These are phyloP conservation scores for Lymantria monacha DNA, from an alignment of 2,888 invertebrate genomes.

Conservation along the genomic window DNA sequence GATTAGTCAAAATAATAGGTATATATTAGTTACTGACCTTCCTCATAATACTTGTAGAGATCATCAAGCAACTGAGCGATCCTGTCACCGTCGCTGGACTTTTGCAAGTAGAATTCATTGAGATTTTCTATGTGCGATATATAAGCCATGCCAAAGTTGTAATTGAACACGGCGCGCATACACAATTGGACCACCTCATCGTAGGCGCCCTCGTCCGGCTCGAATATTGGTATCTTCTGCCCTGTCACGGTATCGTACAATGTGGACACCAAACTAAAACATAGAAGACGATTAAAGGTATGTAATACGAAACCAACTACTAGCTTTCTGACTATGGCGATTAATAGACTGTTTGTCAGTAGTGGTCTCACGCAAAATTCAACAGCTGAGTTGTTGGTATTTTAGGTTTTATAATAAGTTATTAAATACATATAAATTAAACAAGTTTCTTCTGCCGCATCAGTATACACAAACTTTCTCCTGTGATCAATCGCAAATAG, in stretches of 20 bases:
- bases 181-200: constrained; percentile 81
- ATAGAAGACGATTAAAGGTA: too few relatives aligned
- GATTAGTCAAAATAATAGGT: too few relatives aligned
- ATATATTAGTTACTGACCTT: constrained; percentile 41
- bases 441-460: too few relatives aligned
- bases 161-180: constrained; percentile 83
- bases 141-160: constrained; percentile 80
- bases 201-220: constrained; percentile 79
- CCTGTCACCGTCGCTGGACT: constrained; percentile 65
- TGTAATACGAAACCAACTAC: constrained; percentile 7
- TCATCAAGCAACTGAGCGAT: constrained; percentile 81
- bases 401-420: too few relatives aligned
- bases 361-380: too few relatives aligned
- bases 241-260: constrained; percentile 81
- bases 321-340: too few relatives aligned
- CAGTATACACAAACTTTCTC: too few relatives aligned
- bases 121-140: constrained; percentile 83
- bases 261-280: constrained; percentile 84
- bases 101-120: constrained; percentile 85
- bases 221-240: constrained; percentile 71
- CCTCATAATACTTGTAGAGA: constrained; percentile 80
- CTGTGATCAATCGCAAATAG: too few relatives aligned
- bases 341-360: too few relatives aligned
- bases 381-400: too few relatives aligned
- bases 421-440: too few relatives aligned